Evolutionary conservation across 2,797 vertebrate genomes (phyloP).

Genomic region (Trichosurus vulpecula): DNA sequence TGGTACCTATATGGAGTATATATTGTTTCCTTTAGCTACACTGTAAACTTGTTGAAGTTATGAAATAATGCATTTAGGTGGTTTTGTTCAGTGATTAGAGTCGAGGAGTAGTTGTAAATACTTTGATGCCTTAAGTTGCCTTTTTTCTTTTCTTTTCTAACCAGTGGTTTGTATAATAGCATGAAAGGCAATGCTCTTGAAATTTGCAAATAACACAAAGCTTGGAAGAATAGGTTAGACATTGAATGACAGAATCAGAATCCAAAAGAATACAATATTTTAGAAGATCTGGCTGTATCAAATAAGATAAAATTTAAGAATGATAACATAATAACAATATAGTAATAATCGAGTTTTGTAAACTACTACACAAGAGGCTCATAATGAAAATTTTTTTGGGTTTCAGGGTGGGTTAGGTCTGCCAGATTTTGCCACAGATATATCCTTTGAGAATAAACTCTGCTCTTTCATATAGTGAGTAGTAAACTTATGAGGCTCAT

Average conservation of each 20-base stretch:
- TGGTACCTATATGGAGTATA: no score
- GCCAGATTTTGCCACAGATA: background rate
- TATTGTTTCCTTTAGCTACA: background rate
- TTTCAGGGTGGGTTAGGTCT: background rate
- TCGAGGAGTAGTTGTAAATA: no score
- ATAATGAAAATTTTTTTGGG: background rate
- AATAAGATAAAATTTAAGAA: background rate
- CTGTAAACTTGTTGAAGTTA: background rate
- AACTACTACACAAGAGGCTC: background rate
- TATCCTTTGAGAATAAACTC: background rate
- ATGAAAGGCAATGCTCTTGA: background rate
- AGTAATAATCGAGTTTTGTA: background rate
- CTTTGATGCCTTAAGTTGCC: background rate
- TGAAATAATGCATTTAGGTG: background rate
- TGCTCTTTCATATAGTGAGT: background rate
- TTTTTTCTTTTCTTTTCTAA: background rate
- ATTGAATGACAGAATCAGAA: background rate
- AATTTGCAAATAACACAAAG: background rate
- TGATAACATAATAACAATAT: background rate
- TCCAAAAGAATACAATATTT: background rate
- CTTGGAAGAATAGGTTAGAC: background rate
- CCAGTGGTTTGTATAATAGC: background rate
- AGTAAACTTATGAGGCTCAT: background rate
- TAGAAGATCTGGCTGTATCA: background rate
- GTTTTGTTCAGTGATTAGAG: background rate